Conservation (phyloP, 2,888 invertebrate species). For the Odontomyia ornata region DNA sequence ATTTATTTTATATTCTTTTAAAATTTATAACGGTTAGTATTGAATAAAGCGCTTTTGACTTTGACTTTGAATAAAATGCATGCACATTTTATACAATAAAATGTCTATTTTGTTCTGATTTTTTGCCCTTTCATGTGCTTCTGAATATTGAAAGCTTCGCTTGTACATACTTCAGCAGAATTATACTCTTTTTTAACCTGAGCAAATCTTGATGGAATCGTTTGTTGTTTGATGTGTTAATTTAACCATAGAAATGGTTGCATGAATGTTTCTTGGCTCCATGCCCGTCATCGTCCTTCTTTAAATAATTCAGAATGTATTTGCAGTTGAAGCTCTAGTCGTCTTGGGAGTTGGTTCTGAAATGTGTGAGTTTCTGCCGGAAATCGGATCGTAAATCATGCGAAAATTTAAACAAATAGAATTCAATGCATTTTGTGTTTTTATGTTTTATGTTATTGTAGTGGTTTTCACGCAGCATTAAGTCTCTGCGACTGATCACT, state of each 20-base stretch:
- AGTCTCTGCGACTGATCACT: slow-evolving; percentile 76
- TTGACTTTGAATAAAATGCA: no score
- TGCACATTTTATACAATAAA: no score
- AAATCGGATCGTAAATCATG: slow-evolving; percentile 61
- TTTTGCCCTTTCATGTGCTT: no score
- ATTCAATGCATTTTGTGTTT: slow-evolving; percentile 59
- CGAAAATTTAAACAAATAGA: slow-evolving; percentile 65
- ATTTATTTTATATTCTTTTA: no score
- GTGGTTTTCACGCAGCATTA: slow-evolving; percentile 64
- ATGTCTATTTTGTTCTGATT: no score
- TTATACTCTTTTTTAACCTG: slow-evolving; percentile 61
- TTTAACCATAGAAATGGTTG: slow-evolving; percentile 64
- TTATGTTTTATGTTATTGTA: slow-evolving; percentile 52
- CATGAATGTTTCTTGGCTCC: slow-evolving; percentile 62
- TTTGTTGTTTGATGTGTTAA: slow-evolving; percentile 64
- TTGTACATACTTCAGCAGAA: slow-evolving; percentile 61
- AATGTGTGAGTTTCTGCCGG: slow-evolving; percentile 56
- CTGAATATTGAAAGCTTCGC: slow-evolving; percentile 51
- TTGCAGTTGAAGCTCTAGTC: slow-evolving; percentile 60
- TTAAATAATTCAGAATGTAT: slow-evolving; percentile 63
- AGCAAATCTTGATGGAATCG: slow-evolving; percentile 63
- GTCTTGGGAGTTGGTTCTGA: slow-evolving; percentile 60
- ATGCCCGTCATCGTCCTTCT: slow-evolving; percentile 54
- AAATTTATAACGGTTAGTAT: no score
- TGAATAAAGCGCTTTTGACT: no score